Evolutionary conservation across 2,113 vertebrate genomes (phyloP).

Genomic region (Peromyscus maniculatus): DNA sequence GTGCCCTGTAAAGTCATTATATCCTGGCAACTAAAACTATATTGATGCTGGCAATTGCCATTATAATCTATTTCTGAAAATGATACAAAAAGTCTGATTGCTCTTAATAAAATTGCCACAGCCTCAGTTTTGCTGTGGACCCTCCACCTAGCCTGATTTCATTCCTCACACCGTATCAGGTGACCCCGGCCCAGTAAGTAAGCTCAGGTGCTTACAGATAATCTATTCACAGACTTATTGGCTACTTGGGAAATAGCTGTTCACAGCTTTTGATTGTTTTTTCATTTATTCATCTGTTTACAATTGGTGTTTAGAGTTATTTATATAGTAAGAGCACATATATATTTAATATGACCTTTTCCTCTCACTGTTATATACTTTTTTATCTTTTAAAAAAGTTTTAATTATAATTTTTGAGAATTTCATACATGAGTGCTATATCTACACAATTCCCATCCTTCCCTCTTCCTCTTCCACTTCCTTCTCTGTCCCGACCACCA

Average conservation of each 20-base stretch:
- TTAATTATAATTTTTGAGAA: not conserved
- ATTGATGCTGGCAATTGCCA: not conserved
- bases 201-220: not conserved
- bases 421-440: not conserved
- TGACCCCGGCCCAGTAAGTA: not conserved
- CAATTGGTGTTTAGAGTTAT: not conserved
- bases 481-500: not conserved
- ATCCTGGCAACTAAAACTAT: not conserved
- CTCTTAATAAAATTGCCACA: not conserved
- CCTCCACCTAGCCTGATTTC: not conserved
- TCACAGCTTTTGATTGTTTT: not conserved
- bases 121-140: not conserved
- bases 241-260: not conserved
- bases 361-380: not conserved
- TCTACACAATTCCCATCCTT: not conserved
- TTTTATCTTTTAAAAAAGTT: constrained; percentile 24
- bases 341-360: constrained; percentile 14
- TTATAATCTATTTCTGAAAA: not conserved
- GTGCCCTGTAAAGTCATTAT: not conserved
- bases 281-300: not conserved
- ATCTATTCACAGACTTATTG: not conserved
- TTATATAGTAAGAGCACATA: not conserved
- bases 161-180: not conserved
- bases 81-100: not conserved
- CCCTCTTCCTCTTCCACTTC: not conserved